phyloP scores from a whole-genome alignment of 2,797 vertebrate species.

The Gobionotothen gibberifrons region DNA sequence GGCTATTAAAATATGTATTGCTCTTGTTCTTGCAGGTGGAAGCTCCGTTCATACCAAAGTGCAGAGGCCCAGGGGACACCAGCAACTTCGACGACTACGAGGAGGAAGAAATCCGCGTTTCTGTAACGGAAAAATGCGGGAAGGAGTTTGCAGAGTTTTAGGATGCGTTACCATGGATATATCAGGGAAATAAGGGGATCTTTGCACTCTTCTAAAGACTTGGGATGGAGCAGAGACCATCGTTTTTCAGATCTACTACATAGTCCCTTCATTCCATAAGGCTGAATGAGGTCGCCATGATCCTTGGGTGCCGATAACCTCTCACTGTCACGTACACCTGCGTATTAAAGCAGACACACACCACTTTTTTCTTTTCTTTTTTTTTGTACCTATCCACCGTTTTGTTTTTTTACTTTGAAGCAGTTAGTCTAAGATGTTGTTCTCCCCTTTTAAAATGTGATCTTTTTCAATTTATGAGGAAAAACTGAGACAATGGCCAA shows the following conservation, averaged over 20 bases:
- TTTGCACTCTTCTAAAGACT: constrained; percentile 97
- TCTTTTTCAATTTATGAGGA: constrained; percentile 67
- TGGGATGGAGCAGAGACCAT: constrained; percentile 94
- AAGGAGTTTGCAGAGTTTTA: constrained; percentile 99
- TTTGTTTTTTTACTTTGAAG: constrained; percentile 64
- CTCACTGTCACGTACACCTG: constrained; percentile 89
- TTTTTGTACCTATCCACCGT: constrained; percentile 57
- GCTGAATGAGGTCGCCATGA: constrained; percentile 92
- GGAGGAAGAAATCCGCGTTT: constrained; percentile 98
- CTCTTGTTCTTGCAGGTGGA: constrained; percentile 87
- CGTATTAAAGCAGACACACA: constrained; percentile 90
- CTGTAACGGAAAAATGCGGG: constrained; percentile 96
- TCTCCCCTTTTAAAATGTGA: constrained; percentile 73
- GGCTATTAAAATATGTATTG: constrained; percentile 2
- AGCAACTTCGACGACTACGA: constrained; percentile 99
- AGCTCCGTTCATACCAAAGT: constrained; percentile 99
- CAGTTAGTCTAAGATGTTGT: constrained; percentile 86
- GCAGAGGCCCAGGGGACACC: constrained; percentile 98
- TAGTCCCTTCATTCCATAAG: constrained; percentile 96
- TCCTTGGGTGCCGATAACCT: constrained; percentile 92
- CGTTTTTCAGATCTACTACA: constrained; percentile 89
- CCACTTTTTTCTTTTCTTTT: constrained; percentile 73
- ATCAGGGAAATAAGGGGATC: constrained; percentile 92
- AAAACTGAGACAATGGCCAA: constrained; percentile 73
- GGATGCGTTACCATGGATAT: constrained; percentile 85